Conservation (phyloP, 2,113 vertebrate genomes). For the Paracanthobrama guichenoti region DNA sequence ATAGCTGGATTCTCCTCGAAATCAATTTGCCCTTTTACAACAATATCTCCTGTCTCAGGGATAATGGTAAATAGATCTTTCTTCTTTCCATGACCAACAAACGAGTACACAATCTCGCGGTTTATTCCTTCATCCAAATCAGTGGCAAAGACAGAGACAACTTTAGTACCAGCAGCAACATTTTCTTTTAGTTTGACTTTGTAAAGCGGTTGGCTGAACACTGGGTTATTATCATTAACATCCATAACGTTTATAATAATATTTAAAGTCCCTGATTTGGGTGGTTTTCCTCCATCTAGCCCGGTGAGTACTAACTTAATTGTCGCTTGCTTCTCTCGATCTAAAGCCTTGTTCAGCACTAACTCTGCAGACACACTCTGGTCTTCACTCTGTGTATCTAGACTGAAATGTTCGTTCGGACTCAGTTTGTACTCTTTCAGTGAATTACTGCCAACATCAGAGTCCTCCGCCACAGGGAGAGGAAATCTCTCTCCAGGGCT, state of each 20-base stretch:
- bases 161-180: conserved; percentile 43
- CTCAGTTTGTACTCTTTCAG: conserved; percentile 72
- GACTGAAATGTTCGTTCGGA: conserved; percentile 71
- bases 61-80: not conserved
- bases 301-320: conserved; percentile 57
- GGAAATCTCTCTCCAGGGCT: conserved; percentile 65
- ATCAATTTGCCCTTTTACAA: conserved; percentile 33
- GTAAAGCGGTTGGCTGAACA: conserved; percentile 56
- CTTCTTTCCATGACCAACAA: not conserved
- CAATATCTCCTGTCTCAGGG: conserved; percentile 21
- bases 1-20: not conserved
- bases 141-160: conserved; percentile 55
- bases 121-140: conserved; percentile 55
- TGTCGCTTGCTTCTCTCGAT: conserved; percentile 59
- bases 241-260: conserved; percentile 56
- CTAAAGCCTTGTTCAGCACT: conserved; percentile 63
- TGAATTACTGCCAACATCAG: conserved; percentile 67
- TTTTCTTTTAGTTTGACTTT: conserved; percentile 57
- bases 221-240: conserved; percentile 60
- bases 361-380: conserved; percentile 56
- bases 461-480: conserved; percentile 66
- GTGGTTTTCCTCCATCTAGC: conserved; percentile 64
- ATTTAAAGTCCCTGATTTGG: conserved; percentile 45
- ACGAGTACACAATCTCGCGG: conserved; percentile 29
- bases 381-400: conserved; percentile 59